Conservation (phyloP, 1,140 invertebrate species). For the Calosoma granatense region DNA sequence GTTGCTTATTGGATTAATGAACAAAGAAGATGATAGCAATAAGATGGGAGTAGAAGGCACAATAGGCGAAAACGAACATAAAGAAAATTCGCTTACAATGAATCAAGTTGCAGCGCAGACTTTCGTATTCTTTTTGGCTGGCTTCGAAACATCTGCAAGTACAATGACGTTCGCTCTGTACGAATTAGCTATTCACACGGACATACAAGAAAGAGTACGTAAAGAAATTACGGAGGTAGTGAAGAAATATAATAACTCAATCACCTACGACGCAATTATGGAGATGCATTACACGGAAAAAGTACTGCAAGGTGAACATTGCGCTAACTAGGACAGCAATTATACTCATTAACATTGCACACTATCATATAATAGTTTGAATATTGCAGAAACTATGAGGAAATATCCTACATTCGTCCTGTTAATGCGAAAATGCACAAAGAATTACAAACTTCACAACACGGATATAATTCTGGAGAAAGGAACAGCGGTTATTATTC, state of each 20-base stretch:
- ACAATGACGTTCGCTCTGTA: slow-evolving; percentile 42
- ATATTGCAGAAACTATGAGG: slow-evolving; percentile 36
- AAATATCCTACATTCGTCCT: slow-evolving; percentile 34
- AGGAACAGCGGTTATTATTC: slow-evolving; percentile 30
- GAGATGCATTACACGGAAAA: slow-evolving; percentile 38
- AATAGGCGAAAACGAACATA: neutral
- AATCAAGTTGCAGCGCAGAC: slow-evolving; percentile 40
- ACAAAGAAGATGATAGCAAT: slow-evolving; percentile 10
- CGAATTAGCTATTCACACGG: slow-evolving; percentile 43
- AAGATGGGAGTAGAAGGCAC: neutral
- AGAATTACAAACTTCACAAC: slow-evolving; percentile 35
- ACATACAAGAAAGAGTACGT: slow-evolving; percentile 44
- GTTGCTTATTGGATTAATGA: slow-evolving; percentile 17
- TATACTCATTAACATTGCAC: no score
- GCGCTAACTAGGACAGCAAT: slow-evolving; percentile 12
- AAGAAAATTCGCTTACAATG: slow-evolving; percentile 15
- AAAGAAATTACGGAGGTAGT: slow-evolving; percentile 43
- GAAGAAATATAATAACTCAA: slow-evolving; percentile 29
- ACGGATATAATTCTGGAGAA: slow-evolving; percentile 24
- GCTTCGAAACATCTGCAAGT: slow-evolving; percentile 49
- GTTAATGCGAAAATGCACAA: slow-evolving; percentile 30
- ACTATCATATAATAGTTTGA: no score
- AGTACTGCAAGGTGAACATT: slow-evolving; percentile 36
- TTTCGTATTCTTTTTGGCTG: slow-evolving; percentile 46
- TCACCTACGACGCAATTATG: slow-evolving; percentile 38